These are phyloP conservation scores for Biston stratarius DNA, from an alignment of 2,888 invertebrate genomes.

Conservation along the genomic window DNA sequence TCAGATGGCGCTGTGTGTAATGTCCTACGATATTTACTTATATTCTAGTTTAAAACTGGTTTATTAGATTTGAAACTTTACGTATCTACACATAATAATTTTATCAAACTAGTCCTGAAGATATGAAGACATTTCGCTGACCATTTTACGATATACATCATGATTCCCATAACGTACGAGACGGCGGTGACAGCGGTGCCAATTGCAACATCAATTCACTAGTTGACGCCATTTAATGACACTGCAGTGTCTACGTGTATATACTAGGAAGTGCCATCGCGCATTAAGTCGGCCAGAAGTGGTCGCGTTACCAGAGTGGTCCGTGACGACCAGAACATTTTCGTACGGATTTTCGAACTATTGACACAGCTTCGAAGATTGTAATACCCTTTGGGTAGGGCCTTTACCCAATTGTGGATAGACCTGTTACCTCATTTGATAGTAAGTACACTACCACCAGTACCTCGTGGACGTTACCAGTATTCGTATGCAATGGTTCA, in stretches of 20 bases:
- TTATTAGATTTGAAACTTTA: too few species aligned
- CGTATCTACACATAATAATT: background rate
- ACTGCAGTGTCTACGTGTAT: slow-evolving; percentile 18
- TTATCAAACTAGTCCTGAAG: background rate
- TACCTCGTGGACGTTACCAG: too few species aligned
- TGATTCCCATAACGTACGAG: slow-evolving; percentile 20
- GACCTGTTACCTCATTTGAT: too few species aligned
- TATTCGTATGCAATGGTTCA: too few species aligned
- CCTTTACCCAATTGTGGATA: too few species aligned
- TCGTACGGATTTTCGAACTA: too few species aligned
- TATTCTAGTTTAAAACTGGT: too few species aligned
- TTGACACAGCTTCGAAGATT: too few species aligned
- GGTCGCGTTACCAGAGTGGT: background rate
- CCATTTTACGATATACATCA: slow-evolving; percentile 20
- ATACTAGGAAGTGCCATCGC: background rate
- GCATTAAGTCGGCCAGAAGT: background rate
- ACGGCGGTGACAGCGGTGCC: slow-evolving; percentile 12
- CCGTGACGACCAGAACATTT: too few species aligned
- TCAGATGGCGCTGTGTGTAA: too few species aligned
- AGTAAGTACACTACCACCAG: too few species aligned
- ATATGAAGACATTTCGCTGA: slow-evolving; percentile 25
- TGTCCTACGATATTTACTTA: background rate
- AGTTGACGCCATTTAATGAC: slow-evolving; percentile 33
- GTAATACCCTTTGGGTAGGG: too few species aligned
- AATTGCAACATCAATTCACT: slow-evolving; percentile 44